Base-by-base conservation (phyloP, 2,888 invertebrate genomes). In the Plebejus argus region DNA sequence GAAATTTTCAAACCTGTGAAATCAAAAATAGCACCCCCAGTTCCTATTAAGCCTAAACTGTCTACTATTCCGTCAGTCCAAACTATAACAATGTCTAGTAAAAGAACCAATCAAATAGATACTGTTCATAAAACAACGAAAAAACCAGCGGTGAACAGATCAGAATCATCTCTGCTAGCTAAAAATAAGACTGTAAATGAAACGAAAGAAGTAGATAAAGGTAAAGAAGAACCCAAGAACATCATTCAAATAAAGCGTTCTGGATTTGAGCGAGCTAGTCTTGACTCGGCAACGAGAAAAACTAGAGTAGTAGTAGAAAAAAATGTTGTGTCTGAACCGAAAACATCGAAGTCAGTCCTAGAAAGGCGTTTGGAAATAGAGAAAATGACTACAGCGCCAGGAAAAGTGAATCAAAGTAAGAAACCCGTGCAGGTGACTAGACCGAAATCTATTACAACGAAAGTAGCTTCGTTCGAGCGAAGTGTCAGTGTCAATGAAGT, bases 11-110 rank as follows among this genome's bases (percentile, higher is more conserved):
- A 88, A 83, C 84, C 90, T 61, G 86, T 89, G 1, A 96, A 95
- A 86, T 87, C 94, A 6, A 94, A 93, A 86, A 78, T 89, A 79
- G 96, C 96, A 15, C 96, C 96, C 3, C 96, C 96, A 0, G 95
- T 96, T 79, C 96, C 96, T 61, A 92, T 90, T 0, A 96, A 96
- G 89, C 96, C 96, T 56, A 93, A 91, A 88, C 84, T 92, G 12
- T 83, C 89, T 56, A 89, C 86, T 80, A 86, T 89, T 78, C 84
- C 90, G 8, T 81, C 83, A 76, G 81, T 85, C 70, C 85, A 86
- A 81, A 84, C 83, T 76, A 87, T 85, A 82, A 79, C 79, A 76
- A 77, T 81, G 10, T 78, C 83, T 15, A 85, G 79, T 78, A 88
- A 83, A 81, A 84, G 83, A 82, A 84, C 80, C 8, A 83, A 79